Evolutionary conservation across 1,140 invertebrate species (phyloP).

Genomic region (Bombus affinis): DNA sequence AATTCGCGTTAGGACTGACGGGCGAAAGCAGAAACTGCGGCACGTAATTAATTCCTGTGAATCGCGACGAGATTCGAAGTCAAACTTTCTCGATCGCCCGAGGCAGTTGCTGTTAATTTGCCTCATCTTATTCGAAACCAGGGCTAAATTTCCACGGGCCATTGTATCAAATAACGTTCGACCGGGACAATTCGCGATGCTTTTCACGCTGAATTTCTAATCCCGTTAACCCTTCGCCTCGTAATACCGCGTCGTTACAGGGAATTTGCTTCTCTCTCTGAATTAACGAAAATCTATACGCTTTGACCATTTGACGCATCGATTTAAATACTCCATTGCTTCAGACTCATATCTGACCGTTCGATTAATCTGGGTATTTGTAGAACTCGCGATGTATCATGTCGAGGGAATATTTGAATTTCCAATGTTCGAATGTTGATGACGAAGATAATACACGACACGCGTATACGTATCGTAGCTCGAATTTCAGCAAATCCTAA

Average conservation of each 20-base stretch:
- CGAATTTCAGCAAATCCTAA: too few species aligned
- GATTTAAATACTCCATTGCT: background rate
- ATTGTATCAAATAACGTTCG: slow-evolving; percentile 51
- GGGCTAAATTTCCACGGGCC: slow-evolving; percentile 44
- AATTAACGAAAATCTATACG: slow-evolving; percentile 17
- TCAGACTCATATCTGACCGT: background rate
- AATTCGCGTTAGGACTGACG: slow-evolving; percentile 20
- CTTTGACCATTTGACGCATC: background rate
- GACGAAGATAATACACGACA: too few species aligned
- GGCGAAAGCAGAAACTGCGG: slow-evolving; percentile 46
- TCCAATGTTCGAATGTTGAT: too few species aligned
- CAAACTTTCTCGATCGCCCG: slow-evolving; percentile 62
- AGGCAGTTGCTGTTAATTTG: slow-evolving; percentile 58
- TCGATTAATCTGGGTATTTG: background rate
- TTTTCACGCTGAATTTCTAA: slow-evolving; percentile 22
- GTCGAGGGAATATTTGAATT: too few species aligned
- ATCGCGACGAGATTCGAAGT: slow-evolving; percentile 57
- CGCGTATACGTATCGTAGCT: too few species aligned
- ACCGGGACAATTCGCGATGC: slow-evolving; percentile 34
- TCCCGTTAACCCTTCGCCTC: slow-evolving; percentile 11
- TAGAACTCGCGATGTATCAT: too few species aligned
- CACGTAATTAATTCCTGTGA: slow-evolving; percentile 57
- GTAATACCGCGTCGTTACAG: background rate
- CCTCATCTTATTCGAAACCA: slow-evolving; percentile 39
- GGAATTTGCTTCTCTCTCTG: background rate